A percentile compares a stretch with the other conserved stretches of the same genome.
Evolutionary conservation across 2,888 invertebrate genomes (phyloP).

Genomic region (Nasonovia ribisnigri): DNA sequence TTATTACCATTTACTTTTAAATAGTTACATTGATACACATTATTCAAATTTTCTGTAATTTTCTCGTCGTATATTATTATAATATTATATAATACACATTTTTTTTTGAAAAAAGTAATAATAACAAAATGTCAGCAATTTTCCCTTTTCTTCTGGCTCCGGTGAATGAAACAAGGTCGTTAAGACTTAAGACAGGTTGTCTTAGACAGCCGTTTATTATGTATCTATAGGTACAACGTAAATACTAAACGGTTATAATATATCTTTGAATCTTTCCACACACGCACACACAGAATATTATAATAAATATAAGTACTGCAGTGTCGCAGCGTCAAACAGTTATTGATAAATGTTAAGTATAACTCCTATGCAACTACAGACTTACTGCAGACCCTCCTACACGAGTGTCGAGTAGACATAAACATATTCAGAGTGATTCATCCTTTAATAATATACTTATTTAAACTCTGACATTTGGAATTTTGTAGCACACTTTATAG

Average conservation of each 20-base stretch:
- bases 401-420: not conserved
- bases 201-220: not conserved
- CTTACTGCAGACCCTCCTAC: not conserved
- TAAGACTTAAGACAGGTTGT: not conserved
- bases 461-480: not conserved
- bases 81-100: not conserved
- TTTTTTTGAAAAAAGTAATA: not conserved
- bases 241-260: not conserved
- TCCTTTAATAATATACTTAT: not conserved
- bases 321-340: not conserved
- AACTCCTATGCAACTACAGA: not conserved
- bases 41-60: not conserved
- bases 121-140: not conserved
- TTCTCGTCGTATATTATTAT: not conserved
- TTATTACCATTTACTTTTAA: not conserved
- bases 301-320: not conserved
- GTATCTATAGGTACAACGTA: not conserved
- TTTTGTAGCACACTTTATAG: not conserved
- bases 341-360: not conserved
- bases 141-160: not conserved
- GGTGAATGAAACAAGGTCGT: not conserved
- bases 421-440: not conserved
- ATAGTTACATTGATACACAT: not conserved
- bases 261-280: not conserved
- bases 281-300: not conserved